Conservation (phyloP, 2,113 vertebrate genomes). For the Mus pahari region DNA sequence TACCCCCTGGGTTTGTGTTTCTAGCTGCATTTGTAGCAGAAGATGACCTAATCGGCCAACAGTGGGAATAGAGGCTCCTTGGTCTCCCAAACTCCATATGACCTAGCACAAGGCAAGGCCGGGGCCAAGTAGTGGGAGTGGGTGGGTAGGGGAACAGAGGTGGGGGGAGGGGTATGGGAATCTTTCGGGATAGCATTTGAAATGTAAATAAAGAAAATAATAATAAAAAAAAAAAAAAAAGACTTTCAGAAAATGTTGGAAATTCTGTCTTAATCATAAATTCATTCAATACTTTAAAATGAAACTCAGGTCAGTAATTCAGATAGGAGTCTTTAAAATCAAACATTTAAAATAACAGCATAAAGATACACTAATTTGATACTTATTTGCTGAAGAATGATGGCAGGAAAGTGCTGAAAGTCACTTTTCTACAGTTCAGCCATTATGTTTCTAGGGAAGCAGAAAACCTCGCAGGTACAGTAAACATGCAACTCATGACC, state of each 20-base stretch:
- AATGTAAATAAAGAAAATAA: no score
- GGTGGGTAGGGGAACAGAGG: no score
- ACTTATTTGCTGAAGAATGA: background rate
- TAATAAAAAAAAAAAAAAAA: no score
- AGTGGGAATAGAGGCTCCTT: no score
- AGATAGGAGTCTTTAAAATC: background rate
- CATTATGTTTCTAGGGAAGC: background rate
- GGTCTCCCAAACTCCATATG: no score
- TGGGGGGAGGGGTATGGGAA: no score
- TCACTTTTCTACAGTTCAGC: background rate
- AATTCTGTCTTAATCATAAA: background rate
- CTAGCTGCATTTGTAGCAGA: no score
- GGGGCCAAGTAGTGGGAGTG: no score
- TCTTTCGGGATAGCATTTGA: no score
- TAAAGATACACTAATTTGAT: background rate
- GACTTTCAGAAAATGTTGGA: background rate
- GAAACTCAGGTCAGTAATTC: background rate
- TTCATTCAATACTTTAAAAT: background rate
- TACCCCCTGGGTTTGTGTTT: no score
- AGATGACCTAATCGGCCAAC: no score
- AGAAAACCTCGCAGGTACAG: background rate
- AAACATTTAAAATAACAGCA: background rate
- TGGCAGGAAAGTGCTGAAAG: background rate
- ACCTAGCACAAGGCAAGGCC: no score
- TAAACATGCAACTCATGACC: background rate